Conservation (phyloP, 2,113 vertebrate species). For the Platysteira castanea region DNA sequence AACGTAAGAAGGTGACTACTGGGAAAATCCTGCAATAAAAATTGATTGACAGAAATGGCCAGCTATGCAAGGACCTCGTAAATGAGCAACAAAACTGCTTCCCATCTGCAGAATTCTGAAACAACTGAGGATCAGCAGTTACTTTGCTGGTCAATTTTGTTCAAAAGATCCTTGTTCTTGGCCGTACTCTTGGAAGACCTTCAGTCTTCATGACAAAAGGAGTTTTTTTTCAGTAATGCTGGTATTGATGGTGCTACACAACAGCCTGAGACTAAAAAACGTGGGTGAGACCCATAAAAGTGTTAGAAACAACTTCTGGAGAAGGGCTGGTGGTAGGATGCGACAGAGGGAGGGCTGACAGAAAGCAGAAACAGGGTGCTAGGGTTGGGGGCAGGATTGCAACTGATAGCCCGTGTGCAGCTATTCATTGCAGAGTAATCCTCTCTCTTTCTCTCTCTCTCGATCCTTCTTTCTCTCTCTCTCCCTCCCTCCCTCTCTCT, state of each 20-base stretch:
- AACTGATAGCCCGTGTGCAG: neutral
- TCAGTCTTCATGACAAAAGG: neutral
- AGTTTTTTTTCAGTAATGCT: fast-evolving
- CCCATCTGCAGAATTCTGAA: neutral
- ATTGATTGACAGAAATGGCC: neutral
- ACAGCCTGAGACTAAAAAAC: neutral
- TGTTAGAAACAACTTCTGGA: neutral
- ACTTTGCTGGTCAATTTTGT: neutral
- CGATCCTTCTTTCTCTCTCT: neutral
- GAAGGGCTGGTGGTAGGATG: neutral
- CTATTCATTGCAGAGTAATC: neutral
- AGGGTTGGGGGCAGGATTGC: neutral
- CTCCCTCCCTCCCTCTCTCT: neutral
- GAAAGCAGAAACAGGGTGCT: neutral
- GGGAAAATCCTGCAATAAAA: neutral
- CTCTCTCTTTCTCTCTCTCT: neutral
- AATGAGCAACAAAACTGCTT: neutral
- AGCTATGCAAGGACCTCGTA: neutral
- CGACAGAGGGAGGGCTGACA: neutral
- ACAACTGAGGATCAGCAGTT: neutral
- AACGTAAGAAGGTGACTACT: neutral
- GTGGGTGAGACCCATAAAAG: neutral
- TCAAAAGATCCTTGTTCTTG: neutral
- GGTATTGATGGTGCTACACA: neutral
- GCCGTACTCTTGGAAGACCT: neutral